phyloP scores from a whole-genome alignment of 2,888 invertebrate genomes.

The Lasius fuliginosus region DNA sequence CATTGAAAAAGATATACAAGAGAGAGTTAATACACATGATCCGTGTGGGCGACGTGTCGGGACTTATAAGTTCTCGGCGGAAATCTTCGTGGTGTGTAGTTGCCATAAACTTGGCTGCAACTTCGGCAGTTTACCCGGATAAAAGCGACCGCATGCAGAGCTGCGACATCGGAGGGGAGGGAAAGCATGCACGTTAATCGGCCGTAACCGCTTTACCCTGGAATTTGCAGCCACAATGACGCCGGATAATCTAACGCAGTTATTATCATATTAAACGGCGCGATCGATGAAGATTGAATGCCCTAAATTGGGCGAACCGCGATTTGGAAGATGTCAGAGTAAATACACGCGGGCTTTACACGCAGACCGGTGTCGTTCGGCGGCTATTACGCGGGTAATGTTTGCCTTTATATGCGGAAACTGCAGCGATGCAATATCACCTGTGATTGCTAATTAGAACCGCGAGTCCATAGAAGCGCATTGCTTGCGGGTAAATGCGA shows the following conservation, averaged over 20 bases:
- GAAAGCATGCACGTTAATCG: slow-evolving; percentile 50
- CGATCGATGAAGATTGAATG: slow-evolving; percentile 48
- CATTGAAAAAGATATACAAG: not conserved
- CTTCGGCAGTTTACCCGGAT: slow-evolving; percentile 29
- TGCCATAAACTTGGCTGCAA: slow-evolving; percentile 16
- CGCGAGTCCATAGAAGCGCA: slow-evolving; percentile 24
- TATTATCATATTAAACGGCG: slow-evolving; percentile 41
- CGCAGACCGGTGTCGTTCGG: not conserved
- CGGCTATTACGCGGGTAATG: slow-evolving; percentile 7
- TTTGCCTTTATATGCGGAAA: slow-evolving; percentile 31
- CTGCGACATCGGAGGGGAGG: slow-evolving; percentile 19
- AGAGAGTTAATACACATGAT: not conserved
- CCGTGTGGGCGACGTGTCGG: not conserved
- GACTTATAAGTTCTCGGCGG: slow-evolving; percentile 16
- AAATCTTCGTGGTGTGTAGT: slow-evolving; percentile 14
- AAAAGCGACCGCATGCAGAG: slow-evolving; percentile 42
- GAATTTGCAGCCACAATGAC: slow-evolving; percentile 53
- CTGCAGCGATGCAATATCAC: slow-evolving; percentile 31
- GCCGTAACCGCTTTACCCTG: slow-evolving; percentile 54
- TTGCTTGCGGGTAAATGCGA: slow-evolving; percentile 42
- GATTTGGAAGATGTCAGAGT: not conserved
- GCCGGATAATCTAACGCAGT: slow-evolving; percentile 39
- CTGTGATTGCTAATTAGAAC: slow-evolving; percentile 47
- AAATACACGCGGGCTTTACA: slow-evolving; percentile 19
- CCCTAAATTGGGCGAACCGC: slow-evolving; percentile 10